phyloP scores from a whole-genome alignment of 2,888 invertebrate species.

The Chloroclystis v-ata region DNA sequence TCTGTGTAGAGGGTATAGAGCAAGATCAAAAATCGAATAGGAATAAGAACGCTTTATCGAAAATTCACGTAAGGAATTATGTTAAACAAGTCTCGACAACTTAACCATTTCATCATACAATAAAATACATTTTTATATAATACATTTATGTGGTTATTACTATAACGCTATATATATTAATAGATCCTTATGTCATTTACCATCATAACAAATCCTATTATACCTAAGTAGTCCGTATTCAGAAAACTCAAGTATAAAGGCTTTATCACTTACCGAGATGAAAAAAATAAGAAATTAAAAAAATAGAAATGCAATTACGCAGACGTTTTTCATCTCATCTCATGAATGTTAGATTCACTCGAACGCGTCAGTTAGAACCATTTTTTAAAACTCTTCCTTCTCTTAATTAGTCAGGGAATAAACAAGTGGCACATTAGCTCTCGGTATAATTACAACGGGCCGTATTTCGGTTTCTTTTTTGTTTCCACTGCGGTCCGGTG shows the following conservation, averaged over 20 bases:
- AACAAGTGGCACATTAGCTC: conserved; percentile 75
- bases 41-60: no score
- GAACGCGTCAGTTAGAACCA: conserved; percentile 52
- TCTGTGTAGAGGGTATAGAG: conserved; percentile 13
- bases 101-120: no score
- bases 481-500: conserved; percentile 51
- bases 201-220: no score
- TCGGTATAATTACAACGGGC: conserved; percentile 71
- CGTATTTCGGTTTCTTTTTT: conserved; percentile 49
- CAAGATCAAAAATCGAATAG: conserved; percentile 22
- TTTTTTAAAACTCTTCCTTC: conserved; percentile 68
- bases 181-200: no score
- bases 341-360: conserved; percentile 70
- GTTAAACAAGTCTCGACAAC: no score
- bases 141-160: no score
- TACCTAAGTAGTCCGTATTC: no score
- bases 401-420: conserved; percentile 76
- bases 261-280: conserved; percentile 32
- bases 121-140: no score
- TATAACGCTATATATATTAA: no score
- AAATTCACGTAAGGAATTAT: no score
- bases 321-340: conserved; percentile 48
- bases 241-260: conserved; percentile 12
- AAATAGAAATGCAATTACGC: conserved; percentile 41
- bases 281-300: conserved; percentile 41